Conservation (phyloP, 2,113 vertebrate species). For the Oreotrochilus melanogaster region DNA sequence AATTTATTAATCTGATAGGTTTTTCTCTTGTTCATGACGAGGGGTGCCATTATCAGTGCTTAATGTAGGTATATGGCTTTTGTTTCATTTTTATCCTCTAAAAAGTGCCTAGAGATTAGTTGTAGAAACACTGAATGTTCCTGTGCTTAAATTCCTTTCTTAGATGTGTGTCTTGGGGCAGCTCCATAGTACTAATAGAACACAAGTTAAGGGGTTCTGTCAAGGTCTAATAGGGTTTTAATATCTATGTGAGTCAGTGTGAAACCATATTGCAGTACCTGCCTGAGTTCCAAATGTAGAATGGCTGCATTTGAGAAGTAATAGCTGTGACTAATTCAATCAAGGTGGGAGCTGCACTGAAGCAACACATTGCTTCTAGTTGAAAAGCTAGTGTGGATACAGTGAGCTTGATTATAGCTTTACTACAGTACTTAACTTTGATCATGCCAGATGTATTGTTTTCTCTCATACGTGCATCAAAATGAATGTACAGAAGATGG, state of each 20-base stretch:
- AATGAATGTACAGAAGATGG: background rate
- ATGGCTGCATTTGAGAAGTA: conserved; percentile 20
- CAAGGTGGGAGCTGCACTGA: background rate
- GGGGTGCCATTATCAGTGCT: background rate
- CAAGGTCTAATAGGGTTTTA: background rate
- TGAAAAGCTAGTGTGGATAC: background rate
- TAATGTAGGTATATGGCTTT: background rate
- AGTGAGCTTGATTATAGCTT: background rate
- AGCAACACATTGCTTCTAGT: background rate
- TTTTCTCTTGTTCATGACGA: background rate
- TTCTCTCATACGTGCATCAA: background rate
- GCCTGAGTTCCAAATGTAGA: background rate
- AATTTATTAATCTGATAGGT: background rate
- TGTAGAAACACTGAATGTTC: background rate
- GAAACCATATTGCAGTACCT: background rate
- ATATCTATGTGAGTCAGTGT: background rate
- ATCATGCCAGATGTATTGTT: background rate
- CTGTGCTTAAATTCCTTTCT: background rate
- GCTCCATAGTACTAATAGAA: background rate
- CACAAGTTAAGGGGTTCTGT: conserved; percentile 2
- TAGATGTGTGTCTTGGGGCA: background rate
- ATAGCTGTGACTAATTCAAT: conserved; percentile 40
- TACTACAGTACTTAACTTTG: background rate
- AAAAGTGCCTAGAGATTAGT: background rate
- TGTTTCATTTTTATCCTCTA: background rate